Base-by-base conservation (phyloP, 2,113 vertebrate genomes). In the Fukomys damarensis region DNA sequence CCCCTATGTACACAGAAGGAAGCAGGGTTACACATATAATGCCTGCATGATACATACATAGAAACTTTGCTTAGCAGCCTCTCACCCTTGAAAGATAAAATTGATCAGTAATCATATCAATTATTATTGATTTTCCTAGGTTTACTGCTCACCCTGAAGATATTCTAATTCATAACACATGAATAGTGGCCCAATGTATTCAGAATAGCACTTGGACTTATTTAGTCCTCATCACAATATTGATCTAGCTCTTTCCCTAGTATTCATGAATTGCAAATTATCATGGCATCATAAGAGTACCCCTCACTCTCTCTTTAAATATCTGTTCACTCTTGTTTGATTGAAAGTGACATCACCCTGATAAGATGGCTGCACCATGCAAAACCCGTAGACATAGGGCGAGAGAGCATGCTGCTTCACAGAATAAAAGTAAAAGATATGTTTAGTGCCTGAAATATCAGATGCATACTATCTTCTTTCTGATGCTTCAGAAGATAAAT, bases 81-180 rank as follows among this genome's bases (percentile, higher is more conserved):
- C 22, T 85, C 30, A 79, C 63, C 79, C 32, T 90, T 24, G n/a
- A 80, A 96, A 70, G 46, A n/a, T 28, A 82, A 43, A 41, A 74
- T 66, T 86, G n/a, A 80, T 84, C 61, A 83, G 2, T 49, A 89
- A 63, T 41, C 28, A 79, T 70, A 38, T 38, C 38, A 41, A 52
- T 20, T 9, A 8, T 87, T 92, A 88, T 9, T 89, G 63, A 91
- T 35, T 72, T 66, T 38, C 49, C 38, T 26, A 74, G 66, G 43
- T 65, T 56, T 59, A 88, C 77, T 66, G 43, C 30, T 70, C 26
- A 97, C 20, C 74, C n/a, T 72, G 82, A 86, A 89, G 32, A 94
- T 35, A 79, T n/a, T 86, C 32, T 35, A 19, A 38, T 54, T 90
- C 35, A 58, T 9, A 83, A 65, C 54, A 77, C 38, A 63, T 46